Percentiles rank a stretch among this genome's conserved stretches.
Evolutionary conservation across 2,888 invertebrate genomes (phyloP).

Genomic region (Eledona agricola): DNA sequence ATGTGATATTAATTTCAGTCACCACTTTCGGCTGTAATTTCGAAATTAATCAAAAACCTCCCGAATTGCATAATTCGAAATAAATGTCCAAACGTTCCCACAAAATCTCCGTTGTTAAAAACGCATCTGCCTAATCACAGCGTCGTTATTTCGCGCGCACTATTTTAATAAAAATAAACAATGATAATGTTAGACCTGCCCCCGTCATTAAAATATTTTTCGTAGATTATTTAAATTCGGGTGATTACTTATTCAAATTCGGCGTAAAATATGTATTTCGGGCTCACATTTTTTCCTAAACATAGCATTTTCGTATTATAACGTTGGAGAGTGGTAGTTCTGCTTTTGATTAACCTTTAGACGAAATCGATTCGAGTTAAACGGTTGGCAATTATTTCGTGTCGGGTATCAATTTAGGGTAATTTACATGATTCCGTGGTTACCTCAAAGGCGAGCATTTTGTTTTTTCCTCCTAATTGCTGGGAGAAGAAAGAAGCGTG

Average conservation of each 20-base stretch:
- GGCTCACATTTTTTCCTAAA: constrained; percentile 20
- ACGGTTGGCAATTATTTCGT: constrained; percentile 23
- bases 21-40: not conserved
- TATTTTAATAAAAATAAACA: constrained; percentile 11
- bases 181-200: not conserved
- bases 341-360: constrained; percentile 16
- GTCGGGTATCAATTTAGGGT: constrained; percentile 24
- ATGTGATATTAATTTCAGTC: not conserved
- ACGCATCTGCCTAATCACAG: constrained; percentile 17
- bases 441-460: constrained; percentile 14
- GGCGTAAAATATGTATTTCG: constrained; percentile 17
- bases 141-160: constrained; percentile 1
- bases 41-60: not conserved
- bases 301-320: constrained; percentile 24
- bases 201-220: constrained; percentile 6
- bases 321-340: constrained; percentile 19
- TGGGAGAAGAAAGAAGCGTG: not conserved
- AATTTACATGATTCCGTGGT: constrained; percentile 33
- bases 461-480: constrained; percentile 2
- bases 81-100: not conserved
- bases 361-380: constrained; percentile 28
- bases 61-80: constrained; percentile 1
- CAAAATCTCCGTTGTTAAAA: constrained; percentile 10
- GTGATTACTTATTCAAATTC: constrained; percentile 28
- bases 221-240: constrained; percentile 18